Base-by-base conservation (phyloP, 2,113 vertebrate genomes). In the Phainopepla nitens region DNA sequence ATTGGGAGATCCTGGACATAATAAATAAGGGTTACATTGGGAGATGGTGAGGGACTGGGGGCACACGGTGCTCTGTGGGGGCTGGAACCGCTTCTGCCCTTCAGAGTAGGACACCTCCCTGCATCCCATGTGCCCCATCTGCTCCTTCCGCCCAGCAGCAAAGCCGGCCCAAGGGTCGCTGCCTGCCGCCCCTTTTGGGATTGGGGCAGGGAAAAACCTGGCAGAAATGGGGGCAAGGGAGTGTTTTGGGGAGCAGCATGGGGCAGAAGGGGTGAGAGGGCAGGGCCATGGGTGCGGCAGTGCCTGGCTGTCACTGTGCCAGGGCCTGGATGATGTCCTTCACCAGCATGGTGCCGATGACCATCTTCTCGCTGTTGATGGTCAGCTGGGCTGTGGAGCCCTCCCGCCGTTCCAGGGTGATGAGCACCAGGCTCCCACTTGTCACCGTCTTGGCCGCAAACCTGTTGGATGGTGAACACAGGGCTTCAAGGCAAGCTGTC, bases 301-400 rank as follows among this genome's bases (percentile, higher is more conserved):
- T 19, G 5, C 47, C 24, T 0, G 0, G 64, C 33, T 4, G 7
- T 99, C 98, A 99, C 97, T 99, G 99, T 1, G 98, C 98, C 94
- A 99, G 95, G 47, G 99, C 98, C 93, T 99, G 98, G 35, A 98
- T 92, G 85, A 99, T 98, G 57, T 99, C 99, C 95, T 99, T 99
- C 94, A 99, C 99, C 96, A 99, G 96, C 99, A 99, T 99, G 20
- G 99, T 99, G 79, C 99, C 99, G 0, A 99, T 99, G 93, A 99
- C 97, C 99, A 99, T 99, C 96, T 99, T 99, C 98, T 99, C 99
- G 0, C 99, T 99, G 98, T 99, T 99, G 96, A 99, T 97, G 0
- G 98, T 99, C 91, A 99, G 98, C 97, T 99, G 99, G 47, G 98
- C 99, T 0, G 64, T 72, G 0, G 97, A 95, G 0, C 98, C 97